These are phyloP conservation scores for rabbit (Oryctolagus cuniculus) DNA, from an alignment of 2,113 vertebrate genomes.

Conservation along the genomic window mOryCun1.1 NC_091435.1:98291001-98291500, in stretches of 20 bases:
- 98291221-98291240: slow-evolving; percentile 50
- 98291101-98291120: slow-evolving; percentile 47
- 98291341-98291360: background rate
- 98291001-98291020: slow-evolving; percentile 70
- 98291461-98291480: background rate
- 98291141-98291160: background rate
- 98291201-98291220: slow-evolving; percentile 38
- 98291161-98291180: slow-evolving; percentile 29
- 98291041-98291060: slow-evolving; percentile 42
- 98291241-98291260: slow-evolving; percentile 16
- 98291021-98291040: slow-evolving; percentile 61
- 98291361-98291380: slow-evolving; percentile 49
- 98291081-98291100: slow-evolving; percentile 67
- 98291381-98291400: slow-evolving; percentile 39
- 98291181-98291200: slow-evolving; percentile 21
- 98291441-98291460: background rate
- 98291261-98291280: slow-evolving; percentile 14
- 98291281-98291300: slow-evolving; percentile 48
- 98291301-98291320: background rate
- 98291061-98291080: slow-evolving; percentile 55
- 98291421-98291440: slow-evolving; percentile 35
- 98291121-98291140: slow-evolving; percentile 49
- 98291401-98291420: slow-evolving; percentile 48
- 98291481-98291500: background rate
- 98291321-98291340: slow-evolving; percentile 48